Conservation (phyloP, 1,140 invertebrate genomes). For the Bombus sibiricus region DNA sequence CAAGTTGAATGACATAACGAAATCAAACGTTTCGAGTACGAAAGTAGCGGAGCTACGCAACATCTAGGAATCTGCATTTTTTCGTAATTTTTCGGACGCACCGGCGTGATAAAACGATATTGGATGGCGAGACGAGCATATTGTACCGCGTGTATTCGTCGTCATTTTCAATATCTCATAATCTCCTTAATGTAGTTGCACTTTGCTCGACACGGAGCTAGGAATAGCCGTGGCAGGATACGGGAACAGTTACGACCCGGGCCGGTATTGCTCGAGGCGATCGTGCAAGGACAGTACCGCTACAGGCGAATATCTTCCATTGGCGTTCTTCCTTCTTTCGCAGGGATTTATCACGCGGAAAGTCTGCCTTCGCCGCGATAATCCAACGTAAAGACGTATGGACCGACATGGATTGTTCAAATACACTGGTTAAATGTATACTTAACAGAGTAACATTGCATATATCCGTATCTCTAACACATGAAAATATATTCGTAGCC, state of each 20-base stretch:
- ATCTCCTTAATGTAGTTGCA: slow-evolving; percentile 48
- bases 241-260: slow-evolving; percentile 74
- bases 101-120: not conserved
- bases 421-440: not conserved
- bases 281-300: slow-evolving; percentile 77
- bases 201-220: slow-evolving; percentile 60
- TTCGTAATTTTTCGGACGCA: too few species aligned
- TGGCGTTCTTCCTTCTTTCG: slow-evolving; percentile 47
- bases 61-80: not conserved
- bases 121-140: not conserved
- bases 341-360: slow-evolving; percentile 51
- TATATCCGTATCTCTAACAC: not conserved
- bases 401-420: not conserved
- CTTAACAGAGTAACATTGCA: not conserved
- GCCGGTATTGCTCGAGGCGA: slow-evolving; percentile 74
- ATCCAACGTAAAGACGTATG: not conserved
- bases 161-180: slow-evolving; percentile 27
- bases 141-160: not conserved
- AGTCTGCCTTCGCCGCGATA: slow-evolving; percentile 29
- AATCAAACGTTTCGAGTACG: too few species aligned
- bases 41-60: too few species aligned
- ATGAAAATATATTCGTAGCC: too few species aligned
- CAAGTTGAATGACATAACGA: too few species aligned
- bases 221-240: slow-evolving; percentile 75
- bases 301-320: slow-evolving; percentile 69